A percentile compares a stretch with the other conserved stretches of the same genome.
Conservation (phyloP, 2,113 vertebrate genomes). For the Mystacornis crossleyi region DNA sequence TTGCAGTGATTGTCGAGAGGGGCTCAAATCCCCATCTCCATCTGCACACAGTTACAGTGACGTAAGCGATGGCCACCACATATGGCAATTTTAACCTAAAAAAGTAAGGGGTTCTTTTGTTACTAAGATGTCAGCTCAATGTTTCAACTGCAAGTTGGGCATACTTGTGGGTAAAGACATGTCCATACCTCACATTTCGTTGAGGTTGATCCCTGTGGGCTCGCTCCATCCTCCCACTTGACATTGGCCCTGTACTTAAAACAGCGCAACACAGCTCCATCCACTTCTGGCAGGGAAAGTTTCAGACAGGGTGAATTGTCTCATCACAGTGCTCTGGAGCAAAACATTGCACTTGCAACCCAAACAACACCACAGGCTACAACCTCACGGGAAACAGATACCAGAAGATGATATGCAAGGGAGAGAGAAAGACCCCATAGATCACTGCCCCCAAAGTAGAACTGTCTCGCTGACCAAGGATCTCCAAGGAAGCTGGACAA, state of each 20-base stretch:
- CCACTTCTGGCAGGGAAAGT: background rate
- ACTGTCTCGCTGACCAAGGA: background rate
- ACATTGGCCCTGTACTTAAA: background rate
- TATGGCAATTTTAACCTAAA: background rate
- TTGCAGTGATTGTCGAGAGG: accelerated
- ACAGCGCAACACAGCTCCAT: background rate
- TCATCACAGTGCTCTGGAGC: background rate
- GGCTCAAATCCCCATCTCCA: background rate
- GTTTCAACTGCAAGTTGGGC: background rate
- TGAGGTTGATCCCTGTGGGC: background rate
- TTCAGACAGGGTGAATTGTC: background rate
- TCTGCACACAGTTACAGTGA: background rate
- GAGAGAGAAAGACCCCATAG: background rate
- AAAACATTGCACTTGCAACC: background rate
- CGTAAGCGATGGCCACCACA: background rate
- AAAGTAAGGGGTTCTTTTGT: background rate
- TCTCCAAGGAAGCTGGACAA: background rate
- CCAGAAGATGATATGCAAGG: background rate
- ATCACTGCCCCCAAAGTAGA: background rate
- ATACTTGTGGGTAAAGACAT: background rate
- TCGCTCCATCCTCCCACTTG: background rate
- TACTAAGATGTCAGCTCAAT: background rate
- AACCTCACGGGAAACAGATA: accelerated
- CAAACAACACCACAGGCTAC: accelerated
- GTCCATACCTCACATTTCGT: background rate